Conservation (phyloP, 2,797 vertebrate genomes). For the Pachyuromys duprasi region DNA sequence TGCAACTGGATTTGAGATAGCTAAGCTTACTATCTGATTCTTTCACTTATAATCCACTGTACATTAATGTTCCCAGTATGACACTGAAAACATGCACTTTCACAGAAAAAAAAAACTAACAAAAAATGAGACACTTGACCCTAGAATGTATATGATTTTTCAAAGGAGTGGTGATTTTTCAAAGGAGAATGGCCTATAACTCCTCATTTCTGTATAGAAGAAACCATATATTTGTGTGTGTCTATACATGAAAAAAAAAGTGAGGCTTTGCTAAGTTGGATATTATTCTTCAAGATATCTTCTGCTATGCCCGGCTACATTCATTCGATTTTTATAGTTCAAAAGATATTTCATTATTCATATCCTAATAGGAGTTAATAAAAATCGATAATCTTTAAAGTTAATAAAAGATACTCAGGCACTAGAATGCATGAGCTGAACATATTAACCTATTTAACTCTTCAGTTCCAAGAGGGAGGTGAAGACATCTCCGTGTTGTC, state of each 20-base stretch:
- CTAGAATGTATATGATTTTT: background rate
- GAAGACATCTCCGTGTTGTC: background rate
- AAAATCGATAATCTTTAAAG: background rate
- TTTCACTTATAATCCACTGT: background rate
- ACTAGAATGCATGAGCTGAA: slow-evolving; percentile 1
- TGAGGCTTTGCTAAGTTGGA: background rate
- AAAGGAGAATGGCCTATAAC: background rate
- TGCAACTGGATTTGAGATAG: background rate
- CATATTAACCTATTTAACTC: slow-evolving; percentile 4
- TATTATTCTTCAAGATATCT: slow-evolving; percentile 40
- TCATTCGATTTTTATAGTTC: slow-evolving; percentile 33
- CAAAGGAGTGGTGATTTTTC: background rate
- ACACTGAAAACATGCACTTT: background rate
- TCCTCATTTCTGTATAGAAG: background rate
- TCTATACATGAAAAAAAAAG: background rate
- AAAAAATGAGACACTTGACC: background rate
- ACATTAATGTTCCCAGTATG: background rate
- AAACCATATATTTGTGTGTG: background rate
- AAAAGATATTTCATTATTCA: slow-evolving; percentile 52
- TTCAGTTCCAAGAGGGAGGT: background rate
- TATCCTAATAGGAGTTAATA: background rate
- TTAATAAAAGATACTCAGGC: background rate
- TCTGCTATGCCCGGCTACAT: background rate
- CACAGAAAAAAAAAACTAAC: background rate
- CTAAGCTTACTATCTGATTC: background rate